Conservation (phyloP, 2,888 invertebrate genomes). For the Metellina segmentata region DNA sequence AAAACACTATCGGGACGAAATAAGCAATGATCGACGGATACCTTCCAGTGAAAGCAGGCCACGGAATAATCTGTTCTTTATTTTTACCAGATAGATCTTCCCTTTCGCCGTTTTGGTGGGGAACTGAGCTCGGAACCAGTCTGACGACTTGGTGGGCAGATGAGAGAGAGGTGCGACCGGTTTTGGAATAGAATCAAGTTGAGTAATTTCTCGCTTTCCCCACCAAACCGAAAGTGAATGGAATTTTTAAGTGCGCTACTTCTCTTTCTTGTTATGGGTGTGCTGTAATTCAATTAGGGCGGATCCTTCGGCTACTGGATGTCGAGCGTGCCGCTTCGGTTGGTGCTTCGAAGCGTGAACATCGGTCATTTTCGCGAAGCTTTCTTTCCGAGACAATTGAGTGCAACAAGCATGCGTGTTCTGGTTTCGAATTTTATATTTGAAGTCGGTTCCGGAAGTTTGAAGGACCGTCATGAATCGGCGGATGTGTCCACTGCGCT, state of each 20-base stretch:
- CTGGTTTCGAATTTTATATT: too few species aligned
- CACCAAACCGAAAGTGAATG: background rate
- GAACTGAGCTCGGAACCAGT: slow-evolving; percentile 16
- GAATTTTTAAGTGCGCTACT: background rate
- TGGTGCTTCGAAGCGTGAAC: background rate
- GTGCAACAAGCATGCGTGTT: background rate
- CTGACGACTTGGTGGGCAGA: background rate
- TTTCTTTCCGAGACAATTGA: too few species aligned
- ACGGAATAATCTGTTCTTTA: background rate
- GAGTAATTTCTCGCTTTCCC: background rate
- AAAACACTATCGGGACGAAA: background rate
- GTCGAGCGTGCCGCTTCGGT: background rate
- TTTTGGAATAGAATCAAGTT: slow-evolving; percentile 10
- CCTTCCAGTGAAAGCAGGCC: background rate
- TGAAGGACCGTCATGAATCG: too few species aligned
- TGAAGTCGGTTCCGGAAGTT: too few species aligned
- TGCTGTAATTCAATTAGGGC: slow-evolving; percentile 6
- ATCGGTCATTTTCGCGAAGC: too few species aligned
- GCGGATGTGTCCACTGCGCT: too few species aligned
- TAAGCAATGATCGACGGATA: background rate
- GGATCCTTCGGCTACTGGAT: background rate
- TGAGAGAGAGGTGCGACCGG: background rate
- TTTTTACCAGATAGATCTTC: background rate
- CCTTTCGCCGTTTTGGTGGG: background rate
- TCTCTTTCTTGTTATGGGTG: background rate